Evolutionary conservation across 2,888 invertebrate species (phyloP).

Genomic region (Patella caerulea): DNA sequence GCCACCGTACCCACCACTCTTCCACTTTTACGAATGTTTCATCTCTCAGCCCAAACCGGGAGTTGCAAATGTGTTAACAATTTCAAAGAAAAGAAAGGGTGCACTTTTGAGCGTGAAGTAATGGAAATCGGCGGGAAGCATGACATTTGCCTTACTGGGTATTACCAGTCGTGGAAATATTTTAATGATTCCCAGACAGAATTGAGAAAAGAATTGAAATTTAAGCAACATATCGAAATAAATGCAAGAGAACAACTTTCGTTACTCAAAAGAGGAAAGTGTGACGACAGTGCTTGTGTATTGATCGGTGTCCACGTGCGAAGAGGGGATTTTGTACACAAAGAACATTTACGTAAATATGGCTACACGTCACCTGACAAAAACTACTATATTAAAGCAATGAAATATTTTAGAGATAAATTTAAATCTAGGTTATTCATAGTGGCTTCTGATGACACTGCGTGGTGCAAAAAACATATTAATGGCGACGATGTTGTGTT

Average conservation of each 20-base stretch:
- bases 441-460: constrained; percentile 33
- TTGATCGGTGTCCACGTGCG: constrained; percentile 36
- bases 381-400: constrained; percentile 29
- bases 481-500: constrained; percentile 23
- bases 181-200: constrained; percentile 23
- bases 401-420: constrained; percentile 25
- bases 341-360: background rate
- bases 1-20: background rate
- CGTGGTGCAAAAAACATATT: constrained; percentile 30
- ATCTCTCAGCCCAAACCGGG: background rate
- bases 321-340: constrained; percentile 32
- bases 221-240: constrained; percentile 13
- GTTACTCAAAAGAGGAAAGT: background rate
- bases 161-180: constrained; percentile 41
- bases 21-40: background rate
- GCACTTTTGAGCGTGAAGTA: constrained; percentile 18
- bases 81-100: constrained; percentile 21
- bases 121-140: constrained; percentile 11
- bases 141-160: constrained; percentile 22
- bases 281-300: background rate
- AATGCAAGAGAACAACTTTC: constrained; percentile 20
- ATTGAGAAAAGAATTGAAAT: constrained; percentile 30
- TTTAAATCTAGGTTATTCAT: constrained; percentile 29
- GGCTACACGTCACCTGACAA: constrained; percentile 33
- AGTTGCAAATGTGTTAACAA: background rate